Percentiles rank a stretch among this genome's conserved stretches.
phyloP scores from a whole-genome alignment of 2,797 vertebrate species.

The Myotis myotis region DNA sequence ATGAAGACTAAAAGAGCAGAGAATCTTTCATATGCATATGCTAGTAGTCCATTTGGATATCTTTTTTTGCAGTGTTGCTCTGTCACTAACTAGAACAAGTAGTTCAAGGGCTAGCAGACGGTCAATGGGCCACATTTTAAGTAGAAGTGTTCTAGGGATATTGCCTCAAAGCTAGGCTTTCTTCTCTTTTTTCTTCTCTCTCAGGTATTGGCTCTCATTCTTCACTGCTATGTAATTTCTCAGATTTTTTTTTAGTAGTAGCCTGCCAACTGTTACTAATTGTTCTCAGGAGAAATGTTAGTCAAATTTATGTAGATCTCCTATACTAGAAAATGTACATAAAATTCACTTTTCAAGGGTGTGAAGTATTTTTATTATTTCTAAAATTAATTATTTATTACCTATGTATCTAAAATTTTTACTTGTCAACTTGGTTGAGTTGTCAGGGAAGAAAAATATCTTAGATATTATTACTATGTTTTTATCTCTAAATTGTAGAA shows the following conservation, averaged over 20 bases:
- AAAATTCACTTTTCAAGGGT: neutral
- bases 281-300: neutral
- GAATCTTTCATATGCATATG: neutral
- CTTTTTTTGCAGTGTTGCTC: neutral
- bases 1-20: neutral
- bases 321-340: neutral
- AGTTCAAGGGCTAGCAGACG: neutral
- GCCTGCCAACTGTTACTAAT: neutral
- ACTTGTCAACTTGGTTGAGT: neutral
- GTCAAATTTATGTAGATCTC: neutral
- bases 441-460: neutral
- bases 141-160: neutral
- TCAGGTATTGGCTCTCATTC: neutral
- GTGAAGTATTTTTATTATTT: slow-evolving; percentile 1
- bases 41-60: neutral
- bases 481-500: neutral
- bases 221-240: neutral
- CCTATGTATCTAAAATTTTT: neutral
- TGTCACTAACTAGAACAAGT: neutral
- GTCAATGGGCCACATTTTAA: neutral
- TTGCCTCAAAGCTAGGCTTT: neutral
- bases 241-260: neutral
- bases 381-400: slow-evolving; percentile 3
- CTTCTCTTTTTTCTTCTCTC: neutral
- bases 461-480: neutral